Percentiles rank a stretch among this genome's conserved stretches.
phyloP scores from a whole-genome alignment of 1,140 invertebrate species.

The Brachystomella parvula region DNA sequence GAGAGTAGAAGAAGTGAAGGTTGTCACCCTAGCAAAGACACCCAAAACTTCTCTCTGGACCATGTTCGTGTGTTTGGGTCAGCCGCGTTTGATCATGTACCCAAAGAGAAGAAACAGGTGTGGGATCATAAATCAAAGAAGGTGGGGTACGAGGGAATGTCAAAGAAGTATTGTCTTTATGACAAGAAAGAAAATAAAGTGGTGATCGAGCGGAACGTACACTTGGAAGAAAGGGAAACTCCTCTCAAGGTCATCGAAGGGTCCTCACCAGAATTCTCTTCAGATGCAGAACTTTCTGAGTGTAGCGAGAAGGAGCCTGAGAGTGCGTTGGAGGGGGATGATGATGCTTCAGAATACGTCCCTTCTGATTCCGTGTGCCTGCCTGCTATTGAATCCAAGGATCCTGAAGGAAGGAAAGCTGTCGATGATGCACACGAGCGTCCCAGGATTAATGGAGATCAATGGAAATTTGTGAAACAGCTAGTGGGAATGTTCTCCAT shows the following conservation, averaged over 20 bases:
- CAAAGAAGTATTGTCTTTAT: slow-evolving; percentile 35
- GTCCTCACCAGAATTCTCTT: not conserved
- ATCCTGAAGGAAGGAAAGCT: slow-evolving; percentile 32
- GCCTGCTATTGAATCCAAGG: slow-evolving; percentile 24
- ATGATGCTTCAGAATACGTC: no score
- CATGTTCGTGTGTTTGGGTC: slow-evolving; percentile 41
- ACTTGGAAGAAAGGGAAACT: not conserved
- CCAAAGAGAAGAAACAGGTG: slow-evolving; percentile 29
- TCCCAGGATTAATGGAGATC: slow-evolving; percentile 28
- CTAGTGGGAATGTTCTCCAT: slow-evolving; percentile 42
- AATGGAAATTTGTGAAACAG: slow-evolving; percentile 41
- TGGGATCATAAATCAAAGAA: slow-evolving; percentile 34
- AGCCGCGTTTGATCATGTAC: slow-evolving; percentile 30
- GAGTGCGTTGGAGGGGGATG: not conserved
- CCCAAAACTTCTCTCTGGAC: slow-evolving; percentile 34
- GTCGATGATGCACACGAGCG: slow-evolving; percentile 33
- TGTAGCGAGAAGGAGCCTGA: not conserved
- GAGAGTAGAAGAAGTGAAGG: slow-evolving; percentile 15
- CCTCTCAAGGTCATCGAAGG: not conserved
- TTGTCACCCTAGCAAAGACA: slow-evolving; percentile 11
- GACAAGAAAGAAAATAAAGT: slow-evolving; percentile 19
- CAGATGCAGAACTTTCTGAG: not conserved
- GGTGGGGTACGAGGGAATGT: slow-evolving; percentile 36
- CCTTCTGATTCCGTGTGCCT: no score
- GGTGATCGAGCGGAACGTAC: slow-evolving; percentile 31